phyloP scores from a whole-genome alignment of 1,140 invertebrate species.

The Zophobas atratus region DNA sequence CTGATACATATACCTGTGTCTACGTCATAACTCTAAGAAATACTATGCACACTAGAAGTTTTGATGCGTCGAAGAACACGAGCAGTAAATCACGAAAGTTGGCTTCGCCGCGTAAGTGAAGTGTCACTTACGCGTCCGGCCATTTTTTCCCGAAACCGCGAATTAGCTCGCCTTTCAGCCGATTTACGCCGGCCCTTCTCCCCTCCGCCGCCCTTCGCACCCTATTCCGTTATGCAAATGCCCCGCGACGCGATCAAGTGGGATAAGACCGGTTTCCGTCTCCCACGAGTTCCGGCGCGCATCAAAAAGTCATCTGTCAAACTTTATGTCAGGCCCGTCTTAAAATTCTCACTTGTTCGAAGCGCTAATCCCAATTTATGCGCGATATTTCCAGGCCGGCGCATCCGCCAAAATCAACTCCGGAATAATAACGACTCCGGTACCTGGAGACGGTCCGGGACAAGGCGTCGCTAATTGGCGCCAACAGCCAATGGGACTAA shows the following conservation, averaged over 20 bases:
- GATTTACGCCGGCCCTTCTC: background rate
- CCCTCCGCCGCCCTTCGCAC: no score
- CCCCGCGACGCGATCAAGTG: background rate
- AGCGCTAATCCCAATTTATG: conserved; percentile 37
- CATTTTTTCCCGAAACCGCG: no score
- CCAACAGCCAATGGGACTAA: background rate
- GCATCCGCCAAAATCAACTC: conserved; percentile 28
- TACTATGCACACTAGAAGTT: no score
- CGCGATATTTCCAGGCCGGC: conserved; percentile 29
- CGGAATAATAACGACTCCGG: conserved; percentile 30
- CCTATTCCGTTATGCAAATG: background rate
- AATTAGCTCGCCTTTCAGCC: conserved; percentile 1
- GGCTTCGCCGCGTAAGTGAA: no score
- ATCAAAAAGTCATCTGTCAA: conserved; percentile 41
- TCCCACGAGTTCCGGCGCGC: conserved; percentile 9
- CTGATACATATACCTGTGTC: no score
- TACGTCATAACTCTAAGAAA: no score
- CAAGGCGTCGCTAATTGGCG: conserved; percentile 15
- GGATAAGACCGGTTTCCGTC: conserved; percentile 8
- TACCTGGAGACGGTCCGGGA: conserved; percentile 24
- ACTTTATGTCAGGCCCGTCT: conserved; percentile 25
- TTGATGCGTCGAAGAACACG: no score
- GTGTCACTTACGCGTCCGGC: no score
- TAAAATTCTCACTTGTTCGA: conserved; percentile 42
- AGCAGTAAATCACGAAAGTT: no score